These are phyloP conservation scores for Oithona nana DNA, from an alignment of 2,888 invertebrate species.

Conservation along the genomic window DNA sequence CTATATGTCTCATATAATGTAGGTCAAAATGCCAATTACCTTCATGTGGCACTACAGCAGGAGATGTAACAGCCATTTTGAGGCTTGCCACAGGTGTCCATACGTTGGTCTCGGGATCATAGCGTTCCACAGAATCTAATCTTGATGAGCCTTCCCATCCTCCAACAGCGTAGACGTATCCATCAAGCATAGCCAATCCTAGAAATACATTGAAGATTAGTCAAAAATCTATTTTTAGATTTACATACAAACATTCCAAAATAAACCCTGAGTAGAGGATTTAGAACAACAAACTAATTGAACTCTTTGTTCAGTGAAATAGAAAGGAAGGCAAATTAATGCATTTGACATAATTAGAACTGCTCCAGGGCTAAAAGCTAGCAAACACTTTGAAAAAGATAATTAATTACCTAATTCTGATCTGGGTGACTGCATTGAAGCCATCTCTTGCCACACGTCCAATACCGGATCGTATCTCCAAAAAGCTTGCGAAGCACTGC, in stretches of 20 bases:
- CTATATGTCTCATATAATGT: too few relatives aligned
- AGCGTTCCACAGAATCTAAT: slow-evolving; percentile 32
- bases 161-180: slow-evolving; percentile 34
- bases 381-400: slow-evolving; percentile 25
- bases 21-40: too few relatives aligned
- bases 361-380: too few relatives aligned
- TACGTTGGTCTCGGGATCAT: slow-evolving; percentile 30
- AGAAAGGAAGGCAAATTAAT: too few relatives aligned
- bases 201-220: too few relatives aligned
- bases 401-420: slow-evolving; percentile 27
- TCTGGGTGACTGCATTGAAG: slow-evolving; percentile 31
- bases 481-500: slow-evolving; percentile 30
- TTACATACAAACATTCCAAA: too few relatives aligned
- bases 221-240: background rate
- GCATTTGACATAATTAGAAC: too few relatives aligned
- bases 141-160: slow-evolving; percentile 33
- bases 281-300: too few relatives aligned
- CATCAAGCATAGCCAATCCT: slow-evolving; percentile 33
- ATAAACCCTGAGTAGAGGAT: too few relatives aligned
- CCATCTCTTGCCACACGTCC: slow-evolving; percentile 33
- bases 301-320: too few relatives aligned
- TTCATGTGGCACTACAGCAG: slow-evolving; percentile 31
- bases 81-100: slow-evolving; percentile 31
- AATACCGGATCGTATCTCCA: slow-evolving; percentile 33
- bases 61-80: slow-evolving; percentile 32